Percentiles rank a stretch among this genome's conserved stretches.
These are phyloP conservation scores for Motacilla tschutschensis DNA, from an alignment of 2,113 vertebrate genomes.

Conservation along the genomic window DNA sequence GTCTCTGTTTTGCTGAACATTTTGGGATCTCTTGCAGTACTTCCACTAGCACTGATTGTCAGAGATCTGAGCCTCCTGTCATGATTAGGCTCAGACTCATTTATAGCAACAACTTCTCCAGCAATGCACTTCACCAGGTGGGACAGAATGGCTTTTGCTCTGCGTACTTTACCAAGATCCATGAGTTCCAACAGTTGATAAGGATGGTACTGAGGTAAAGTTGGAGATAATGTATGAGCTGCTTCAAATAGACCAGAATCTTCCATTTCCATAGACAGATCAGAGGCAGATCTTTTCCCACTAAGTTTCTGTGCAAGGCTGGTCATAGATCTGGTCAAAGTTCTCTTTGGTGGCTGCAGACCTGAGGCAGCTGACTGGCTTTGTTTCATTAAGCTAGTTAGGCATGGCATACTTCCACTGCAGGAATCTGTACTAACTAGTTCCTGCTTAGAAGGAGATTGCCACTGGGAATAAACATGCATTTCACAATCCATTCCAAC, in stretches of 20 bases:
- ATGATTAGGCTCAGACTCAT: slow-evolving; percentile 75
- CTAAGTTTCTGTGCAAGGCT: slow-evolving; percentile 96
- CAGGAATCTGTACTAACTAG: slow-evolving; percentile 61
- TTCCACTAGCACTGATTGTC: slow-evolving; percentile 92
- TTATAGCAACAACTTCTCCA: slow-evolving; percentile 90
- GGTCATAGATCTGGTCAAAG: slow-evolving; percentile 89
- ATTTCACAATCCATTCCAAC: slow-evolving; percentile 98
- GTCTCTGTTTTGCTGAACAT: slow-evolving; percentile 86
- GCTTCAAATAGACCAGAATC: slow-evolving; percentile 96
- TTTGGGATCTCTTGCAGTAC: slow-evolving; percentile 87
- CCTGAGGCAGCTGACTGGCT: slow-evolving; percentile 76
- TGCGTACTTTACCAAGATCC: slow-evolving; percentile 93
- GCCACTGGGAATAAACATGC: slow-evolving; percentile 98
- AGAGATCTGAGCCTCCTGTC: slow-evolving; percentile 87
- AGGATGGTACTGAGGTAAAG: slow-evolving; percentile 95
- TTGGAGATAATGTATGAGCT: slow-evolving; percentile 90
- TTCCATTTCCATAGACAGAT: slow-evolving; percentile 87
- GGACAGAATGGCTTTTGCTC: slow-evolving; percentile 94
- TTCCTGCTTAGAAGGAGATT: slow-evolving; percentile 79
- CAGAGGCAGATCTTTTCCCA: slow-evolving; percentile 85
- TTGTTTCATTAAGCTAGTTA: slow-evolving; percentile 82
- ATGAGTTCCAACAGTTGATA: slow-evolving; percentile 94
- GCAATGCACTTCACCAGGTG: slow-evolving; percentile 97
- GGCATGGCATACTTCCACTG: slow-evolving; percentile 80
- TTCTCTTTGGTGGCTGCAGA: slow-evolving; percentile 78